These are phyloP conservation scores for Mus minutoides DNA, from an alignment of 2,797 vertebrate species.

Conservation along the genomic window DNA sequence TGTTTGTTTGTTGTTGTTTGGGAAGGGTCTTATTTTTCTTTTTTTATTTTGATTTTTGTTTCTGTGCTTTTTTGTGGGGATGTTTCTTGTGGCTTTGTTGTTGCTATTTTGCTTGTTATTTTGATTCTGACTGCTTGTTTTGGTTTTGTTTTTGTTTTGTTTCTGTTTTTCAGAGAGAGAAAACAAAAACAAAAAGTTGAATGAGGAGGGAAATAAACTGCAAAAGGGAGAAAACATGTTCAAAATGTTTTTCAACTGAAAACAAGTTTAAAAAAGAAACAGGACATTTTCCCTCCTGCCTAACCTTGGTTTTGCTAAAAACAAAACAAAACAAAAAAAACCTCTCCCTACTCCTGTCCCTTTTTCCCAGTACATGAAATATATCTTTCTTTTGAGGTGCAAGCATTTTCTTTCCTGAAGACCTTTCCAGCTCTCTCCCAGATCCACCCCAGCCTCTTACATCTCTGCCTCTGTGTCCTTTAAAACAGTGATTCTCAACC, in stretches of 20 bases:
- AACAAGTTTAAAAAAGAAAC: neutral
- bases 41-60: neutral
- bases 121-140: neutral
- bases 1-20: neutral
- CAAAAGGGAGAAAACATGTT: too few relatives aligned
- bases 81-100: neutral
- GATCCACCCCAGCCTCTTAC: neutral
- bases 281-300: conserved; percentile 42
- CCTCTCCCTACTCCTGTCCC: neutral
- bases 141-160: neutral
- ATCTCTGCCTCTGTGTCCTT: neutral
- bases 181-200: neutral
- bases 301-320: conserved; percentile 31
- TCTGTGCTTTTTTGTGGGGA: neutral
- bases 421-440: neutral
- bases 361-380: neutral
- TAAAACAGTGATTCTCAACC: neutral
- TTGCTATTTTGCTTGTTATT: neutral
- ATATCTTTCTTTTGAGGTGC: neutral
- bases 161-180: neutral
- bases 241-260: neutral
- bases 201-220: neutral
- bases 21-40: neutral
- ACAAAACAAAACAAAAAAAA: too few relatives aligned
- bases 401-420: neutral